Conservation (phyloP, 2,113 vertebrate genomes). For the Tragelaphus scriptus region DNA sequence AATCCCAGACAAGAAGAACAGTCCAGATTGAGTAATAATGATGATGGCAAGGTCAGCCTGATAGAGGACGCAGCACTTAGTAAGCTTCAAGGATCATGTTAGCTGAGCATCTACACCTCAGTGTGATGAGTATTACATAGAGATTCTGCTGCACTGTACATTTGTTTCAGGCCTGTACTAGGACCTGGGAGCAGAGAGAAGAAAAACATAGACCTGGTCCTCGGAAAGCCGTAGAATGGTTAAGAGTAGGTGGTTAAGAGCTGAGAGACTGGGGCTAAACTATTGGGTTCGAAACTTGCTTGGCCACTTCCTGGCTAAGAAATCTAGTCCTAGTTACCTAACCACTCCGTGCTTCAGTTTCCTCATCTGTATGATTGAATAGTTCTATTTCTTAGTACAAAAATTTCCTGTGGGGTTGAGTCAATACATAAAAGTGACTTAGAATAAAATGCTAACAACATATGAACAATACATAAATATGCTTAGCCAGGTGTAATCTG, state of each 20-base stretch:
- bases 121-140: background rate
- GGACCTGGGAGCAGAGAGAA: background rate
- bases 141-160: background rate
- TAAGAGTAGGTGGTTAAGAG: background rate
- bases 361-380: background rate
- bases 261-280: background rate
- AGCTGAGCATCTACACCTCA: background rate
- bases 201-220: background rate
- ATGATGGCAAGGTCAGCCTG: background rate
- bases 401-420: background rate
- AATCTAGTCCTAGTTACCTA: background rate
- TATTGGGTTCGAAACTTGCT: background rate
- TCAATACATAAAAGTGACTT: background rate
- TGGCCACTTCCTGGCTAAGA: background rate
- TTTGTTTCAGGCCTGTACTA: background rate
- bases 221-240: background rate
- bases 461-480: background rate
- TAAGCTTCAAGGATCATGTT: background rate
- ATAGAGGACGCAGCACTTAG: background rate
- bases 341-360: background rate
- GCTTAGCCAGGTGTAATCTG: background rate
- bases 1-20: background rate
- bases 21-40: background rate
- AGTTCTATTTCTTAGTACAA: background rate
- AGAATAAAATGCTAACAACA: background rate